Base-by-base conservation (phyloP, 2,888 invertebrate genomes). In the Chaetogeoica ovagalla region DNA sequence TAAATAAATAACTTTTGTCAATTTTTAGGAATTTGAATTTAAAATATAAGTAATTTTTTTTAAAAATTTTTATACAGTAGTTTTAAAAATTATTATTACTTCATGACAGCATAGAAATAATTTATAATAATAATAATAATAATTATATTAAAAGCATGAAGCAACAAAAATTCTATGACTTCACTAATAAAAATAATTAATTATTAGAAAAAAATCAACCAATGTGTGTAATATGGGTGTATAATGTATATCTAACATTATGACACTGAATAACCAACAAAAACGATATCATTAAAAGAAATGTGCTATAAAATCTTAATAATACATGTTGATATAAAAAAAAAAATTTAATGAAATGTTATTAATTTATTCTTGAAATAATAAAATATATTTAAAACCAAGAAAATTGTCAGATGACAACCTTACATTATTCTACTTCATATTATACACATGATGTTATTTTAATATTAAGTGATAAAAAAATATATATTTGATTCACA, bases 401-500 rank as follows among this genome's bases (percentile, higher is more conserved):
- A 52, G 17, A 52, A 52, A 17, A 52, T 52, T 52, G 2, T 21
- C n/a, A 43, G 43, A 43, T 13, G 6, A 9, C 13, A 43, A 48
- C 30, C 0, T 63, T 37, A 52, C 52, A 17, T 48, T 48, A 63
- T n/a, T 63, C n/a, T 23, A 39, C 63, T 57, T 74, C 30, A 68
- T 30, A 48, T 57, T 48, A 48, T 59, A 57, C 19, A 39, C 11
- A 17, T 55, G 19, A 62, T 59, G 66, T 30, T 52, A 63, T 62
- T n/a, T 39, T 57, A 62, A 52, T 52, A 70, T 11, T 13, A 55
- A 21, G 21, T 30, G 15, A 30, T 30, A 68, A 66, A 48, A 48
- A 15, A 57, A 21, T 52, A 71, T 43, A 62, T 2, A 30, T 30
- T 30, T 30, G 43, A 68, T 76, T 60, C n/a, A 81, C 94, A 85